phyloP scores from a whole-genome alignment of 2,797 vertebrate species.

The Pithecia hirsuta region DNA sequence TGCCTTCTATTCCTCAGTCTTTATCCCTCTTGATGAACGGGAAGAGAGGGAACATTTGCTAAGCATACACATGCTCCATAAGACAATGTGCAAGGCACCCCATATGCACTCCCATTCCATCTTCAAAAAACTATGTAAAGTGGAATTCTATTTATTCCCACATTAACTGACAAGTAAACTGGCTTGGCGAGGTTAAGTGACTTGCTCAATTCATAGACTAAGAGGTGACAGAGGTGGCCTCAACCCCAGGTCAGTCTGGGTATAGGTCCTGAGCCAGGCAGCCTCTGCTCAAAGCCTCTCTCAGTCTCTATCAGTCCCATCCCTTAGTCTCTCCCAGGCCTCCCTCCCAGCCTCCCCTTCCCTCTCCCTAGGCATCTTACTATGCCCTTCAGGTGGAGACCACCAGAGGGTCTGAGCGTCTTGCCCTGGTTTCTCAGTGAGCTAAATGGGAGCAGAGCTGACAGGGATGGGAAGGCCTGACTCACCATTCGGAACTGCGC shows the following conservation, averaged over 20 bases:
- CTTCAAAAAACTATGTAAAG: background rate
- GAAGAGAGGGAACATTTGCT: background rate
- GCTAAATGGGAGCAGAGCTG: background rate
- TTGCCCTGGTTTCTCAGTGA: background rate
- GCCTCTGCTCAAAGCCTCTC: background rate
- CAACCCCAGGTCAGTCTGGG: background rate
- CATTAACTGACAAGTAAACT: background rate
- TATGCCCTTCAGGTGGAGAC: background rate
- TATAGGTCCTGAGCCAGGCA: background rate
- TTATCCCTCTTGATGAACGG: background rate
- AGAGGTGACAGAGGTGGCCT: background rate
- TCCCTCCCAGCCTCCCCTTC: background rate
- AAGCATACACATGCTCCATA: too few relatives aligned
- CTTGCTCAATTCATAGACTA: background rate
- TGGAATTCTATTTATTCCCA: background rate
- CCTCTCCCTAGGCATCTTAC: background rate
- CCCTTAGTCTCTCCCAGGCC: background rate
- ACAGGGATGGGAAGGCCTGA: background rate
- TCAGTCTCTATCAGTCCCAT: background rate
- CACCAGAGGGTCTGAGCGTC: background rate
- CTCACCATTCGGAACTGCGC: constrained; percentile 99
- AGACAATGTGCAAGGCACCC: background rate
- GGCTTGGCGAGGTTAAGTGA: background rate
- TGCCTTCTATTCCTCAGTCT: background rate
- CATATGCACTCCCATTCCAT: background rate